These are phyloP conservation scores for Drosophila tristis DNA, from an alignment of 1,140 invertebrate genomes.

Conservation along the genomic window DNA sequence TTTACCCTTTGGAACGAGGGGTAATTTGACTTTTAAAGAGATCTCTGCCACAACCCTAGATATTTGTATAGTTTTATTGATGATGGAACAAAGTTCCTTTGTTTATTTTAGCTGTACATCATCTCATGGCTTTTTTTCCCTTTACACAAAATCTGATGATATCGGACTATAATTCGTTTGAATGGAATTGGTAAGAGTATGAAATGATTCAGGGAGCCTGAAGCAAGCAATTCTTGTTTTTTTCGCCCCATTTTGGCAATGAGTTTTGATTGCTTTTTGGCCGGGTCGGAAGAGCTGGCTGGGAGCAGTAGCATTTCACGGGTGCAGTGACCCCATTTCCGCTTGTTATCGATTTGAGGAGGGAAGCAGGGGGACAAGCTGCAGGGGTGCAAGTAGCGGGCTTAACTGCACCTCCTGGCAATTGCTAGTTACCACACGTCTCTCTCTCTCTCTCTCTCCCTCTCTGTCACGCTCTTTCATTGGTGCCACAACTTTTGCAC, in stretches of 20 bases:
- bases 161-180: no score
- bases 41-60: not conserved
- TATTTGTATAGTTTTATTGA: no score
- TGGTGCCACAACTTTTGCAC: slow-evolving; percentile 62
- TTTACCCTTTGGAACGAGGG: no score
- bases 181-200: no score
- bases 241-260: slow-evolving; percentile 69
- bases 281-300: slow-evolving; percentile 27
- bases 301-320: slow-evolving; percentile 51
- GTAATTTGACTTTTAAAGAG: no score
- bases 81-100: no score
- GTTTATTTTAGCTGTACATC: slow-evolving; percentile 9
- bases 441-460: not conserved
- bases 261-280: slow-evolving; percentile 80
- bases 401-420: slow-evolving; percentile 20
- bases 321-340: slow-evolving; percentile 80
- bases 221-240: not conserved
- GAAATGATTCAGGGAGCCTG: no score
- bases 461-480: slow-evolving; percentile 39
- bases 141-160: not conserved
- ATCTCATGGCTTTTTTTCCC: slow-evolving; percentile 1
- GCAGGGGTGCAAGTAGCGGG: slow-evolving; percentile 7
- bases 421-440: slow-evolving; percentile 11
- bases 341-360: slow-evolving; percentile 78
- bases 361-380: not conserved